Percentiles rank a stretch among this genome's conserved stretches.
Conservation (phyloP, 2,113 vertebrate genomes). For the Numenius arquata region DNA sequence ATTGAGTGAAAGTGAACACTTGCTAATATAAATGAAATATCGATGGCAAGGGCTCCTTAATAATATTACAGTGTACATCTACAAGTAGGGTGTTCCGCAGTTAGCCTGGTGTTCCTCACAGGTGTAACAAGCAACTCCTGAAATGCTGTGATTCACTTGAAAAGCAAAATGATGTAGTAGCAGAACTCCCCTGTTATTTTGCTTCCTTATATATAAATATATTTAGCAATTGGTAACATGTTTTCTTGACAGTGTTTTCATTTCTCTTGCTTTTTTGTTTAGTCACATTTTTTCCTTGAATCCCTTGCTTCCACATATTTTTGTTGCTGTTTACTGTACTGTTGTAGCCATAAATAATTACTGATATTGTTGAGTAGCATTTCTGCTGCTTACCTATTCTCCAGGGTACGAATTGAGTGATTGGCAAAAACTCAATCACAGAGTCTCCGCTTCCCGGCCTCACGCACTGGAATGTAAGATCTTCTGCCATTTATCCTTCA, state of each 20-base stretch:
- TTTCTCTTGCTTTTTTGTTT: neutral
- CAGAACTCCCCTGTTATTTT: neutral
- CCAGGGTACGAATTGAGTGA: slow-evolving; percentile 16
- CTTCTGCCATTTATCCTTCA: slow-evolving; percentile 68
- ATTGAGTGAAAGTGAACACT: neutral
- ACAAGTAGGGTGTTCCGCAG: neutral
- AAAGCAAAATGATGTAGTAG: neutral
- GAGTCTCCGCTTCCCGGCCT: neutral
- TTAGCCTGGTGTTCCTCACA: slow-evolving; percentile 2
- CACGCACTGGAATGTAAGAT: slow-evolving; percentile 38
- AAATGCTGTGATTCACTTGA: neutral
- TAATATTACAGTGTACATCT: neutral
- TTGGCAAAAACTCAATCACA: slow-evolving; percentile 61
- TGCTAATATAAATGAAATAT: slow-evolving; percentile 30
- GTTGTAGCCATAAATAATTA: slow-evolving; percentile 61
- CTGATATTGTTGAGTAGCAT: slow-evolving; percentile 59
- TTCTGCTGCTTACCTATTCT: slow-evolving; percentile 40
- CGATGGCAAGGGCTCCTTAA: neutral
- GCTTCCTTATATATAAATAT: neutral
- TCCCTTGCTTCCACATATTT: neutral
- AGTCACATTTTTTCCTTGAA: slow-evolving; percentile 33
- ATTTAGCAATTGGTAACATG: neutral
- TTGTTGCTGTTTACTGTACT: neutral
- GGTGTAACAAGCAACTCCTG: neutral
- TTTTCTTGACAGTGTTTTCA: slow-evolving; percentile 7